Evolutionary conservation across 2,113 vertebrate genomes (phyloP).

Genomic region (Nerophis lumbriciformis): DNA sequence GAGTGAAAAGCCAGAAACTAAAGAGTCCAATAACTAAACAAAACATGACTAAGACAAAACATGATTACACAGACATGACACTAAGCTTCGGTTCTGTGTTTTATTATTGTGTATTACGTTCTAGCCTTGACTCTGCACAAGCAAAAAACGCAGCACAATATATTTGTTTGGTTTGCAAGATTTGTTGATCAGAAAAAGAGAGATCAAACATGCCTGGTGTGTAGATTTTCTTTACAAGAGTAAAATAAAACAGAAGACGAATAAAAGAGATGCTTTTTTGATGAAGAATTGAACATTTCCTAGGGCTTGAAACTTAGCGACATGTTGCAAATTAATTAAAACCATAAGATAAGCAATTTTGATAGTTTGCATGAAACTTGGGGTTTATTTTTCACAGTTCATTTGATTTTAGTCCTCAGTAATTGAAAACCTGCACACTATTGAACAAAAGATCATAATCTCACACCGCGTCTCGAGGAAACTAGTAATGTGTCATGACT

Average conservation of each 20-base stretch:
- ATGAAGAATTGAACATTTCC: not conserved
- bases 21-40: too few relatives aligned
- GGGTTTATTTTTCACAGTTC: not conserved
- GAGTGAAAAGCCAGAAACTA: too few relatives aligned
- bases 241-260: constrained; percentile 1
- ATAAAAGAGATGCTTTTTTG: too few relatives aligned
- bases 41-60: too few relatives aligned
- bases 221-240: constrained; percentile 7
- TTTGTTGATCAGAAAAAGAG: constrained; percentile 24
- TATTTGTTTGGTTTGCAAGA: constrained; percentile 15
- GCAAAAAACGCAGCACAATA: constrained; percentile 18
- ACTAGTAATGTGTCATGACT: too few relatives aligned
- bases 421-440: constrained; percentile 24
- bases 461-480: too few relatives aligned
- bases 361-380: constrained; percentile 47
- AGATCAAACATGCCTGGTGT: constrained; percentile 9
- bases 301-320: constrained; percentile 25
- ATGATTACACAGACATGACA: too few relatives aligned
- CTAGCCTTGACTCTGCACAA: constrained; percentile 18
- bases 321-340: constrained; percentile 44
- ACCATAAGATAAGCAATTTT: constrained; percentile 50
- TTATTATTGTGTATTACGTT: constrained; percentile 20
- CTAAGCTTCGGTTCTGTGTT: constrained; percentile 4
- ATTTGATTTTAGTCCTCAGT: constrained; percentile 38
- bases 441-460: too few relatives aligned